These are phyloP conservation scores for Drosophila pegasa DNA, from an alignment of 2,888 invertebrate genomes.

Conservation along the genomic window DNA sequence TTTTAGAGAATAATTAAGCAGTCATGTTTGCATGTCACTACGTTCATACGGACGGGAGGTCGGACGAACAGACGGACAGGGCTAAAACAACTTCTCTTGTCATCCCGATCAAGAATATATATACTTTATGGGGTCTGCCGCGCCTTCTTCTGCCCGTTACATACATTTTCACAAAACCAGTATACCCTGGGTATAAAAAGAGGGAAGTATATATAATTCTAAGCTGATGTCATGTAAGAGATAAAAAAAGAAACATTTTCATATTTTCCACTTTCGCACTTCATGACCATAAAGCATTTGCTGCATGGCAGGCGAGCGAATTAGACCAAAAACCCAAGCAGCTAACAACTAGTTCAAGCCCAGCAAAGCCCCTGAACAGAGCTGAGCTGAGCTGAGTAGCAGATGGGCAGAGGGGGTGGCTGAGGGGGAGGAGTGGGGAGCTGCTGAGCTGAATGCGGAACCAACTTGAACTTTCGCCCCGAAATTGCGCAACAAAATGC, in stretches of 20 bases:
- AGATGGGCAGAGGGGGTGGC: constrained; percentile 11
- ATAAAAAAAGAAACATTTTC: constrained; percentile 56
- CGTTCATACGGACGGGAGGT: too few relatives aligned
- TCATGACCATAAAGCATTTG: constrained; percentile 79
- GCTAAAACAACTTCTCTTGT: too few relatives aligned
- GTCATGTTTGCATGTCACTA: too few relatives aligned
- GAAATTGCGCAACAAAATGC: constrained; percentile 79
- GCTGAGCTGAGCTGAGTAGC: constrained; percentile 9
- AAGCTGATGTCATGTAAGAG: constrained; percentile 40
- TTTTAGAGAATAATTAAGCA: too few relatives aligned
- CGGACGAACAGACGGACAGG: too few relatives aligned
- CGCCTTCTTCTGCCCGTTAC: too few relatives aligned
- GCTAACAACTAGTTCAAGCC: constrained; percentile 23
- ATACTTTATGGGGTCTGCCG: too few relatives aligned
- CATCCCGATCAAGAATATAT: too few relatives aligned
- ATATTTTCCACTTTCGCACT: constrained; percentile 80
- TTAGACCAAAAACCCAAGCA: constrained; percentile 63
- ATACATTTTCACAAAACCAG: too few relatives aligned
- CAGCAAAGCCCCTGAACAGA: constrained; percentile 45
- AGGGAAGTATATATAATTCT: constrained; percentile 11
- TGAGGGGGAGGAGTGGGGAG: background rate
- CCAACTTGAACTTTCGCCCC: constrained; percentile 76
- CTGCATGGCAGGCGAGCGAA: constrained; percentile 66
- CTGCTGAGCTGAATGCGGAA: constrained; percentile 40
- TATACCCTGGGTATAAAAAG: too few relatives aligned